These are phyloP conservation scores for Oceanodroma tethys DNA, from an alignment of 2,113 vertebrate species.

Conservation along the genomic window DNA sequence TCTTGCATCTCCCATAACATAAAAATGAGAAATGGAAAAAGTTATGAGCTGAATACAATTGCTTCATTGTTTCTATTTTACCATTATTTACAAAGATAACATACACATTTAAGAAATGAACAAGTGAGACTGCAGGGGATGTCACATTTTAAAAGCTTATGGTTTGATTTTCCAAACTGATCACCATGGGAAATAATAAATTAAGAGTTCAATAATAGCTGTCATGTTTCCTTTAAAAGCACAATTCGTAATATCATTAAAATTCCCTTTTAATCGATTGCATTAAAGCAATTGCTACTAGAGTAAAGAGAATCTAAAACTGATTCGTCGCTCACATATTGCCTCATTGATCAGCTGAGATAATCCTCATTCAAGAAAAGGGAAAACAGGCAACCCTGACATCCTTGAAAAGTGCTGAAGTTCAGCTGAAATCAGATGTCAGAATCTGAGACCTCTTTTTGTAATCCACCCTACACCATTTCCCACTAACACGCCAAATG, in stretches of 20 bases:
- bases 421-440: neutral
- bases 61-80: neutral
- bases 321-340: neutral
- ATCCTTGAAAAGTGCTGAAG: neutral
- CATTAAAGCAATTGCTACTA: neutral
- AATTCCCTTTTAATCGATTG: slow-evolving; percentile 25
- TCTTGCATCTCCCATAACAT: neutral
- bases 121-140: neutral
- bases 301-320: neutral
- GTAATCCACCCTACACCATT: neutral
- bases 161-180: neutral
- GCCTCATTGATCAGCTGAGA: neutral
- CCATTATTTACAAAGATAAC: neutral
- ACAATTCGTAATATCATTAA: slow-evolving; percentile 10
- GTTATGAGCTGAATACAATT: neutral
- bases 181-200: neutral
- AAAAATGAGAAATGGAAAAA: neutral
- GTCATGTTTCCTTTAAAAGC: neutral
- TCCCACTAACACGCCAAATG: neutral
- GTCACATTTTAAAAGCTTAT: neutral
- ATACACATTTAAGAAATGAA: neutral
- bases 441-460: neutral
- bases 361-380: neutral
- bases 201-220: neutral
- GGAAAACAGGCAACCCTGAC: neutral